Base-by-base conservation (phyloP, 2,113 vertebrate genomes). In the Ctenomys sociabilis region DNA sequence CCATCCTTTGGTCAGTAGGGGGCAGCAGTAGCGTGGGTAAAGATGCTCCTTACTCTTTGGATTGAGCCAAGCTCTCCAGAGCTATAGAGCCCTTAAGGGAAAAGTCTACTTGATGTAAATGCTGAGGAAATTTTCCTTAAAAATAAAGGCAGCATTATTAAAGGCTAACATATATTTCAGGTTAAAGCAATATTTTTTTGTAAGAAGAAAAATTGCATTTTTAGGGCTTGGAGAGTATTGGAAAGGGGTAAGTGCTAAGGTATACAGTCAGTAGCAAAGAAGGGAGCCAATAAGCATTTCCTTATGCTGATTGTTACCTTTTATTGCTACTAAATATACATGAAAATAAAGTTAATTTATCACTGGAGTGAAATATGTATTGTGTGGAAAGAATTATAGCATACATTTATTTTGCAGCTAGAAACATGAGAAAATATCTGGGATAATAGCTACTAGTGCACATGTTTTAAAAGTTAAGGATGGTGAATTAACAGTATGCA, bases 311-410 rank as follows among this genome's bases (percentile, higher is more conserved):
- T 4, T 11, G 5, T 68, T 72, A 37, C 64, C 92, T 93, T 82
- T 73, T 78, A 73, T 66, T 45, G 37, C 70, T 90, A 7, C 37
- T 91, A 85, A 90, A 73, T 85, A 81, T 85, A 73, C 22, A n/a
- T 63, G 77, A 82, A 96, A 93, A 88, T 92, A 92, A 96, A 95
- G 73, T 40, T 94, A 77, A 0, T 92, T 86, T 83, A 78, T 94
- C 66, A 61, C 85, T 73, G 52, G 64, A 92, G 85, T 85, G 85
- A 96, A 87, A 70, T 94, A 52, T 57, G 26, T 90, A 28, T 96
- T 92, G 64, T 32, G 17, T 35, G 72, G 82, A 92, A 88, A 87
- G 92, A 94, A 95, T 95, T 82, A 59, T 9, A 68, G n/a, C 59
- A 0, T n/a, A n/a, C 64, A 37, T 93, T 96, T 97, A 77, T 96